Percentiles rank a stretch among this genome's conserved stretches.
phyloP scores from a whole-genome alignment of 2,888 invertebrate genomes.

The Coleophora flavipennella region DNA sequence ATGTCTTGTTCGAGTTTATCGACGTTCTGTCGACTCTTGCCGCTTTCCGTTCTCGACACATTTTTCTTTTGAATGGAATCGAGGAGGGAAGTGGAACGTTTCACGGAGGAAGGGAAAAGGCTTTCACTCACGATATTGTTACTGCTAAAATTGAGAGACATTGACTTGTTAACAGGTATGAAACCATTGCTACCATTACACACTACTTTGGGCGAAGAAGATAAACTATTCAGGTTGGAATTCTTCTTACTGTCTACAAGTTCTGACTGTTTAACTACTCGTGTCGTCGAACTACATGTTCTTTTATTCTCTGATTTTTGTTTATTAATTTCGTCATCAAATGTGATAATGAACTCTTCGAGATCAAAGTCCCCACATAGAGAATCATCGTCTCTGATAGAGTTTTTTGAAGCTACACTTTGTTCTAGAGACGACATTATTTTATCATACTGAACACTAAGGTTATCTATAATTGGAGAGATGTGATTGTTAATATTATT shows the following conservation, averaged over 20 bases:
- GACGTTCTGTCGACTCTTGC: conserved; percentile 56
- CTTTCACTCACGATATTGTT: conserved; percentile 60
- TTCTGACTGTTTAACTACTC: conserved; percentile 53
- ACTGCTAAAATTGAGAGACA: conserved; percentile 73
- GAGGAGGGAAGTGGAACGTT: conserved; percentile 71
- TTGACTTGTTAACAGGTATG: conserved; percentile 64
- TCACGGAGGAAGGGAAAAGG: conserved; percentile 66
- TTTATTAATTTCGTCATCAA: conserved; percentile 74
- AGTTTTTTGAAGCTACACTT: conserved; percentile 59
- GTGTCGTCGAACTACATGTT: conserved; percentile 63
- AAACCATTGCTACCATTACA: conserved; percentile 38
- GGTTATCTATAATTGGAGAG: conserved; percentile 47
- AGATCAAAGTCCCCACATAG: conserved; percentile 75
- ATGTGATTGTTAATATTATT: conserved; percentile 35
- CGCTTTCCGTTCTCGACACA: conserved; percentile 37
- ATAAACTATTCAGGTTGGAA: conserved; percentile 34
- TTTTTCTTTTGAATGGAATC: conserved; percentile 66
- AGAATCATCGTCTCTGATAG: conserved; percentile 62
- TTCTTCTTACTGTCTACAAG: conserved; percentile 43
- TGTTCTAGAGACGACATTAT: conserved; percentile 67
- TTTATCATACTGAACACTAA: conserved; percentile 65
- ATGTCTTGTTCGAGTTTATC: conserved; percentile 63
- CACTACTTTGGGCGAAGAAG: conserved; percentile 43
- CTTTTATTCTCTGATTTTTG: conserved; percentile 56
- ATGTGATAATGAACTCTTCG: conserved; percentile 79